Base-by-base conservation (phyloP, 2,113 vertebrate genomes). In the Mionectes macconnelli region DNA sequence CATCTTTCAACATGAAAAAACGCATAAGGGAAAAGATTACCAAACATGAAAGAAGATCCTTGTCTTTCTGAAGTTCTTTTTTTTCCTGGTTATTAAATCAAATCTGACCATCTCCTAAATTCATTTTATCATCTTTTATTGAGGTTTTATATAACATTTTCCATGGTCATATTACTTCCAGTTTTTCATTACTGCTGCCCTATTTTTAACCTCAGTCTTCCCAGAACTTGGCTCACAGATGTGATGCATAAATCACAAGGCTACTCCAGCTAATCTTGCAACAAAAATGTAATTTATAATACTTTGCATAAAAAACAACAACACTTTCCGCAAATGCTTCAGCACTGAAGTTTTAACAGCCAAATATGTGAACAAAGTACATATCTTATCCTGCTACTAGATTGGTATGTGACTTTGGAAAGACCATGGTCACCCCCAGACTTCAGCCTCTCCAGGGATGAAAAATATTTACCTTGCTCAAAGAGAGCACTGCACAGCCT, bases 141-240 rank as follows among this genome's bases (percentile, higher is more conserved):
- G 47, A 90, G 67, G 89, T 92, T 90, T 95, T 89, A 75, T 81
- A 30, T 92, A 92, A 81, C 3, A 17, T 78, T 90, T 96, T 90
- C 88, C 68, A 60, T 64, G 27, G 37, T 12, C 52, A 27, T 72
- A 84, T 84, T 93, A 68, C 60, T 81, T 89, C 20, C 25, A 39
- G 22, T 84, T 88, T 93, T 93, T 96, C 80, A 75, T 94, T 90
- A 90, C 23, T 84, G 37, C 76, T 94, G 85, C 52, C 90, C 73
- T 96, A 69, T 75, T 94, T 96, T 95, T 93, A 94, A 94, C 90
- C 88, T 95, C 84, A 90, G 44, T 44, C 77, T 96, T 93, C 87
- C 60, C 92, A 93, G 92, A 92, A 91, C 44, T 90, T 86, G 76
- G 76, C 69, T 95, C 56, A 68, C 8, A 68, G 64, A 86, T 50